These are phyloP conservation scores for Carpatolechia fugitivella DNA, from an alignment of 2,888 invertebrate genomes.

Conservation along the genomic window DNA sequence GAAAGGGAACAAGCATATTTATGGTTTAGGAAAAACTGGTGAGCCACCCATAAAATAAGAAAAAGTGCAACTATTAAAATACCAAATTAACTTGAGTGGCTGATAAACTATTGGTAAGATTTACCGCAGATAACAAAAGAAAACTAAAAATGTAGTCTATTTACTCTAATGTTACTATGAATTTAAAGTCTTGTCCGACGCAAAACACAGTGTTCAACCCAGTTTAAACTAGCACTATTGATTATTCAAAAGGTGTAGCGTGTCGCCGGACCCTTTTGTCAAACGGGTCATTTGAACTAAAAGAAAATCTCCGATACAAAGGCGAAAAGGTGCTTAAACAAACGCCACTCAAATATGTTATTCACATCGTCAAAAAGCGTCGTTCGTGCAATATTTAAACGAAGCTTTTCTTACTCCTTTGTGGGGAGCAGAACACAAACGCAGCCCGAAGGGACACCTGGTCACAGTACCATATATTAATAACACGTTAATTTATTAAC, in stretches of 20 bases:
- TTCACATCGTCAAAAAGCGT: constrained; percentile 60
- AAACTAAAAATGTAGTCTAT: too few species aligned
- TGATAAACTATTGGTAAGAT: too few species aligned
- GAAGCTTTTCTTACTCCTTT: constrained; percentile 65
- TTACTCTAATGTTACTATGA: too few species aligned
- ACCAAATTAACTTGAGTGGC: too few species aligned
- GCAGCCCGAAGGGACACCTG: constrained; percentile 70
- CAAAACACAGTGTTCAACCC: not conserved
- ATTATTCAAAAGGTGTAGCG: not conserved
- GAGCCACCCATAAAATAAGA: too few species aligned
- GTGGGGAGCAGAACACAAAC: constrained; percentile 59
- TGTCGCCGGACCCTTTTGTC: not conserved
- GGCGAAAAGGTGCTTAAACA: constrained; percentile 36
- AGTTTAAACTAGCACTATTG: not conserved
- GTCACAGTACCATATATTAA: constrained; percentile 77
- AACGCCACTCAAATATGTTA: constrained; percentile 48
- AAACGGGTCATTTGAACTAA: constrained; percentile 4
- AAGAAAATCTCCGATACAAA: constrained; percentile 14
- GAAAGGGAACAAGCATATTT: too few species aligned
- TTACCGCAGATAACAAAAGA: too few species aligned
- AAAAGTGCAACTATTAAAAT: too few species aligned
- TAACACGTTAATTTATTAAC: constrained; percentile 79
- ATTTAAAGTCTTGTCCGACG: too few species aligned
- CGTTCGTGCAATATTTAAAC: constrained; percentile 65
- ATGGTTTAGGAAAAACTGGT: too few species aligned